phyloP scores from a whole-genome alignment of 2,113 vertebrate genomes.

The Malurus melanocephalus region DNA sequence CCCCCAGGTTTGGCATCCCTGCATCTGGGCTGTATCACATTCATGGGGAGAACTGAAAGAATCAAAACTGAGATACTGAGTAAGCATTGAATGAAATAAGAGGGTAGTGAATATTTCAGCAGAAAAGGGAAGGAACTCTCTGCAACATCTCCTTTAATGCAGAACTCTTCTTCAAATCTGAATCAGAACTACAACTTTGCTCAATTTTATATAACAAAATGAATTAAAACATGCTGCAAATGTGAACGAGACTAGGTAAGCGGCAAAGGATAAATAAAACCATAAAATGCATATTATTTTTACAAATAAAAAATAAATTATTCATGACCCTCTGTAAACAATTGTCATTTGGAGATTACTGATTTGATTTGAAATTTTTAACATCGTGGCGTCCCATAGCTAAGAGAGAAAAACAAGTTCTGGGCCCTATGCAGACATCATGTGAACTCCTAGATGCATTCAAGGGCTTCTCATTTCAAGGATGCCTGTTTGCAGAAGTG shows the following conservation, averaged over 20 bases:
- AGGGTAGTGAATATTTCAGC: neutral
- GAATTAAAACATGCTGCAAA: neutral
- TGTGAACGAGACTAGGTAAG: neutral
- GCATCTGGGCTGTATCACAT: neutral
- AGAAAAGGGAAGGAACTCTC: neutral
- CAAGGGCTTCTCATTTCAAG: neutral
- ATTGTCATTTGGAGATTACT: neutral
- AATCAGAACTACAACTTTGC: neutral
- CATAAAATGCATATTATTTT: neutral
- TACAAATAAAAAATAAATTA: neutral
- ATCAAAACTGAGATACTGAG: neutral
- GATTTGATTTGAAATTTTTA: neutral
- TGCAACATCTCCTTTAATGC: neutral
- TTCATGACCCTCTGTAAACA: neutral
- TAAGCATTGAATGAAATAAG: neutral
- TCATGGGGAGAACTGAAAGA: neutral
- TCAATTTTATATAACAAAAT: neutral
- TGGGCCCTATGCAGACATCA: neutral
- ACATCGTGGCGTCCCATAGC: rapidly evolving
- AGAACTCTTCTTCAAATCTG: neutral
- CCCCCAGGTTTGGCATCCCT: neutral
- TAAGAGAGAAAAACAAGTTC: neutral
- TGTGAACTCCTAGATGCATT: neutral
- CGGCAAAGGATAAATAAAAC: neutral
- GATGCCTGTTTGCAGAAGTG: neutral